Percentiles rank a stretch among this genome's conserved stretches.
Conservation (phyloP, 2,797 vertebrate genomes). For the Sternotherus odoratus region DNA sequence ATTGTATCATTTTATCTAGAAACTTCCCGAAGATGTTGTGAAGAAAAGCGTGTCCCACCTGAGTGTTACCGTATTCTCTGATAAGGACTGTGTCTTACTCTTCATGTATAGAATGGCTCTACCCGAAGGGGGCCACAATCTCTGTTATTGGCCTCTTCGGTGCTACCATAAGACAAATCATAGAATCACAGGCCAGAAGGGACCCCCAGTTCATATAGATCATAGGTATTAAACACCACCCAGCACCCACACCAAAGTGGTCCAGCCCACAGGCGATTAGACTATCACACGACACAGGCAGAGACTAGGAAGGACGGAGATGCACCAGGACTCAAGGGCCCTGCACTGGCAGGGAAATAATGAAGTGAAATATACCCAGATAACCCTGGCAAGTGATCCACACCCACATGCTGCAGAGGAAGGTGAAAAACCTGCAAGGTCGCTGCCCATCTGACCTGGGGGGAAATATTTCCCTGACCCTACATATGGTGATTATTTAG, state of each 20-base stretch:
- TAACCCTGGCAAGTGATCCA: not conserved
- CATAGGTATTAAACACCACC: not conserved
- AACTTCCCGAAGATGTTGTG: not conserved
- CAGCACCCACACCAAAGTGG: not conserved
- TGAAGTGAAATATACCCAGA: not conserved
- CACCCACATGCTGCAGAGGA: not conserved
- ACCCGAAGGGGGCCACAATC: not conserved
- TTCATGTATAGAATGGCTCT: not conserved
- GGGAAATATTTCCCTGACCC: not conserved
- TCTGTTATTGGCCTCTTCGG: not conserved
- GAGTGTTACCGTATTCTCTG: not conserved
- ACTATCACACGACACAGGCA: not conserved
- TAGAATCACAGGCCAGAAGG: not conserved
- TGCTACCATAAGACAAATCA: not conserved
- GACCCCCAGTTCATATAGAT: not conserved
- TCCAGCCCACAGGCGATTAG: not conserved
- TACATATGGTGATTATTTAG: not conserved
- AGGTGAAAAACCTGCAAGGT: not conserved
- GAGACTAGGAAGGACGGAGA: not conserved
- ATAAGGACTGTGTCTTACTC: conserved; percentile 5
- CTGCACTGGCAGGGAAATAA: not conserved
- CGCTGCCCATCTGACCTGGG: not conserved
- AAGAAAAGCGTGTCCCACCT: not conserved
- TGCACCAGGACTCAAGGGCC: not conserved
- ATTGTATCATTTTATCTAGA: not conserved